These are phyloP conservation scores for Polyommatus iphigenia DNA, from an alignment of 2,888 invertebrate genomes.

Conservation along the genomic window DNA sequence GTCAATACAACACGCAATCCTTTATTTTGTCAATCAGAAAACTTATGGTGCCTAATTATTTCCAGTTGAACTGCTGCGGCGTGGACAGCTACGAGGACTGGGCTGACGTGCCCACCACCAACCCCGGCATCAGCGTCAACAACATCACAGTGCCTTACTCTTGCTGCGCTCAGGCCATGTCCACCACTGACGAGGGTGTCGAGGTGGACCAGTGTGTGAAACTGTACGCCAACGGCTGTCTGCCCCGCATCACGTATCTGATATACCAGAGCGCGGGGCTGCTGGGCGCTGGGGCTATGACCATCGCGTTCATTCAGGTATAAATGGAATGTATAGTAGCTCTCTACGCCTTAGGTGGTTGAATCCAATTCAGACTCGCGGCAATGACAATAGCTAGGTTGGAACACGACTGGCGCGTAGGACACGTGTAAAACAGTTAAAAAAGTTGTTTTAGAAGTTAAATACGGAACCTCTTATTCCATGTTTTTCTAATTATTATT, in stretches of 20 bases:
- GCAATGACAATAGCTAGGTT: too few species aligned
- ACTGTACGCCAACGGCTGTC: constrained; percentile 80
- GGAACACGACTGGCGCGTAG: too few species aligned
- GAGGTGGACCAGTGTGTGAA: constrained; percentile 59
- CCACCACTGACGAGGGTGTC: constrained; percentile 43
- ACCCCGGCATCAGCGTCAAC: constrained; percentile 54
- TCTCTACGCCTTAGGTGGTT: too few species aligned
- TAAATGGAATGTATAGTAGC: too few species aligned
- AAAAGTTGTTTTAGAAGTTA: too few species aligned
- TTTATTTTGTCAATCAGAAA: too few species aligned
- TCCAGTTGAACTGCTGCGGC: constrained; percentile 85
- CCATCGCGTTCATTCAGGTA: constrained; percentile 90
- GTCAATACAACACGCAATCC: too few species aligned
- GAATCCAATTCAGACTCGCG: too few species aligned
- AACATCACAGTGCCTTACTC: constrained; percentile 80
- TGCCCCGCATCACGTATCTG: constrained; percentile 79
- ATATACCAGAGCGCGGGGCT: constrained; percentile 86
- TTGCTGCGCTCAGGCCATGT: constrained; percentile 74
- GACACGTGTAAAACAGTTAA: too few species aligned
- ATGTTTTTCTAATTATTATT: too few species aligned
- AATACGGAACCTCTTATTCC: too few species aligned
- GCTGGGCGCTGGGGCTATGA: constrained; percentile 86
- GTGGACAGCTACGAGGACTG: constrained; percentile 83
- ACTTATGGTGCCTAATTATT: too few species aligned
- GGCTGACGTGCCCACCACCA: constrained; percentile 57